A percentile compares a stretch with the other conserved stretches of the same genome.
Evolutionary conservation across 2,113 vertebrate species (phyloP).

Genomic region (Clarias gariepinus): DNA sequence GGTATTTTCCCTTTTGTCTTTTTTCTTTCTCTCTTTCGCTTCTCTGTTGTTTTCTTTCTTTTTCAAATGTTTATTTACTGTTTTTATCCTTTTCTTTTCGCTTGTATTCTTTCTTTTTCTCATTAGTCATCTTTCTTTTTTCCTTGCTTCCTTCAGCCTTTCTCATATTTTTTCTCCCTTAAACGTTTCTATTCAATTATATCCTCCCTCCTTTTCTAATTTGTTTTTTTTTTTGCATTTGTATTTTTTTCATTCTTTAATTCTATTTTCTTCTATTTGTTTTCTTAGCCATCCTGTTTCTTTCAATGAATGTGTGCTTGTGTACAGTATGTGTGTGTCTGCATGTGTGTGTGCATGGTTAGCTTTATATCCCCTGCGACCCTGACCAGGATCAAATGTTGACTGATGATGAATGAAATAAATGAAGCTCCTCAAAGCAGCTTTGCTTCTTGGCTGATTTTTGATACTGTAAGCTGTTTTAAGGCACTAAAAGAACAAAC

Average conservation of each 20-base stretch:
- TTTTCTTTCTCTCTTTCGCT: background rate
- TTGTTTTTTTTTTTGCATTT: background rate
- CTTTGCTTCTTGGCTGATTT: background rate
- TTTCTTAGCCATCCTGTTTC: too few species aligned
- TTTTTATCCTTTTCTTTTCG: background rate
- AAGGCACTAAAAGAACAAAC: slow-evolving; percentile 4
- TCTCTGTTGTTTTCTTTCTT: background rate
- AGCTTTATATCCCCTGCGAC: background rate
- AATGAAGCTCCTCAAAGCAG: slow-evolving; percentile 8
- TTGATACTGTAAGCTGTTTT: background rate
- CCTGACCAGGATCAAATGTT: background rate
- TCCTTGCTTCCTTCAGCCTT: background rate
- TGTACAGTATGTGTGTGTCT: too few species aligned
- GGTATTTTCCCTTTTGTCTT: background rate
- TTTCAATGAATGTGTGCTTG: background rate
- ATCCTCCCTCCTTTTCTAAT: background rate
- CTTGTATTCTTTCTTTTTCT: background rate
- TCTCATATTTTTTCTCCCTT: background rate
- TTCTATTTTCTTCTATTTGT: background rate
- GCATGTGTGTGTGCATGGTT: background rate
- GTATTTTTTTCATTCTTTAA: background rate
- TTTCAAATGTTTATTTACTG: too few species aligned
- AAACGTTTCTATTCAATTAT: background rate
- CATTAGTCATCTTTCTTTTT: background rate
- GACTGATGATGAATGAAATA: background rate